Base-by-base conservation (phyloP, 2,113 vertebrate species). In the Clarias batrachus region DNA sequence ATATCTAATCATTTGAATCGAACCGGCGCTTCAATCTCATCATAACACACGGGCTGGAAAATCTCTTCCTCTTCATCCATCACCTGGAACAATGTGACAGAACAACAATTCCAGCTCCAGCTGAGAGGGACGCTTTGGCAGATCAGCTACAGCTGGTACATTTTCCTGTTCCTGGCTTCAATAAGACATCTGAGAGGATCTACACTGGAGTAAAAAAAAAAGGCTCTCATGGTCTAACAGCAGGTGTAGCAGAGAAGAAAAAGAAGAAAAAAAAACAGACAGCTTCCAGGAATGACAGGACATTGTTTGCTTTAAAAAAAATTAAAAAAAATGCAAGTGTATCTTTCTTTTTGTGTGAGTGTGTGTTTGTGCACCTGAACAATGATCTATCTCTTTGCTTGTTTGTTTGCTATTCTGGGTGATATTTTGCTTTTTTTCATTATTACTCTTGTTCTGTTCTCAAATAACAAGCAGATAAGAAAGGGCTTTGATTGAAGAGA, bases 1-100 rank as follows among this genome's bases (percentile, higher is more conserved):
- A 62, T 27, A 27, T 56, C 73, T 56, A 17, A 27, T 76, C 48
- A 52, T 25, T 73, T 33, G 70, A 73, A 37, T 21, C 9, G 33
- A 73, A 10, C 19, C 11, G 9, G 70, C 41, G 48, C 4, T 74
- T 74, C 10, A 23, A 48, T 73, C 70, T 74, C 41, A 74, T 21
- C 14, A 19, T 19, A 79, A 79, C 77, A 59, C 21, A 52, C 41
- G 6, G 21, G 37, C 41, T 12, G 17, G n/a, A 56, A 79, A 79
- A 79, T 59, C 5, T 88, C 86, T 90, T 88, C 52, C 17, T 73
- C 70, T 88, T 93, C 91, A 93, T 94, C 91, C 88, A 93, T 93
- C 93, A 94, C 80, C 68, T 3, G 74, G 65, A 76, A 56, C 7
- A 62, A 71, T 82, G 85, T 37, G 56, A 68, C 78, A 65, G 14